Percentiles rank a stretch among this genome's conserved stretches.
Conservation (phyloP, 2,113 vertebrate species). For the Mobula birostris region DNA sequence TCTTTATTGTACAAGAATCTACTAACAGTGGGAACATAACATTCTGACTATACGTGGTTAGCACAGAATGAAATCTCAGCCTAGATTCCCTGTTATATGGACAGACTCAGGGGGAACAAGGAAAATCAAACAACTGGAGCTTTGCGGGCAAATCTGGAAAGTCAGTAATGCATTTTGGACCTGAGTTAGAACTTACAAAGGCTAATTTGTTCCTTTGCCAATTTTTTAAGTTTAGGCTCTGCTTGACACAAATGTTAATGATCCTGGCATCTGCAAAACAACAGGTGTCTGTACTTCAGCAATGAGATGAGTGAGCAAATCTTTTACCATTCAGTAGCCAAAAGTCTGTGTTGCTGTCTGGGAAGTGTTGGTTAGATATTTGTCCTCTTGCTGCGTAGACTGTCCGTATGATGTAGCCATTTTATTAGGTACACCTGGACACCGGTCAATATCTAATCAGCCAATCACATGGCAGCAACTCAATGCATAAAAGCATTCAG, state of each 20-base stretch:
- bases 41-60: not conserved
- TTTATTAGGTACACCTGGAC: too few species aligned
- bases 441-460: too few species aligned
- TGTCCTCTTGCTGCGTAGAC: not conserved
- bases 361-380: not conserved
- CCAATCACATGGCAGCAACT: too few species aligned
- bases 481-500: too few species aligned
- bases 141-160: not conserved
- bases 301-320: not conserved
- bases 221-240: not conserved
- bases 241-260: not conserved
- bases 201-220: slow-evolving; percentile 2
- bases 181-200: not conserved
- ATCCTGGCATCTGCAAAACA: not conserved
- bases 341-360: not conserved
- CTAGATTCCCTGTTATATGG: not conserved
- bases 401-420: too few species aligned
- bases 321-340: not conserved
- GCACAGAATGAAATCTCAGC: not conserved
- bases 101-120: not conserved
- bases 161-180: not conserved
- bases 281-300: not conserved
- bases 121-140: not conserved
- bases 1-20: too few species aligned
- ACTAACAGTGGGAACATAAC: not conserved